Conservation (phyloP, 1,140 invertebrate genomes). For the Bathynomus jamesi region DNA sequence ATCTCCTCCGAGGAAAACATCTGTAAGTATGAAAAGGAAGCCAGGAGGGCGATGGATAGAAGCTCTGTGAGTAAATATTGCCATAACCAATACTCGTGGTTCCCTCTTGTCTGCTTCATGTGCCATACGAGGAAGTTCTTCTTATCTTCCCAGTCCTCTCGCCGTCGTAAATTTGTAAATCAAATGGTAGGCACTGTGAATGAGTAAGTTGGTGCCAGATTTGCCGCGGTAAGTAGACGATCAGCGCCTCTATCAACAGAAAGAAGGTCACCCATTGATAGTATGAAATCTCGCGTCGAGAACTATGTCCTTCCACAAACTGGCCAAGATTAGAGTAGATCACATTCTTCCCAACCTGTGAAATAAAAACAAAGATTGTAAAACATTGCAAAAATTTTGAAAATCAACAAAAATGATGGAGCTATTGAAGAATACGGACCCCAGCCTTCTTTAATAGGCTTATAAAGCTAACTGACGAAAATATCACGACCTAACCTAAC, state of each 20-base stretch:
- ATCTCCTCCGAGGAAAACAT: slow-evolving; percentile 37
- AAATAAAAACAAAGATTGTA: too few species aligned
- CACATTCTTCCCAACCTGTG: slow-evolving; percentile 37
- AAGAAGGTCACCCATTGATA: slow-evolving; percentile 38
- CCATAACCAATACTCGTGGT: slow-evolving; percentile 38
- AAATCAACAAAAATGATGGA: too few species aligned
- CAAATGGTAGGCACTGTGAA: slow-evolving; percentile 36
- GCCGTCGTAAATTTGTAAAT: slow-evolving; percentile 35
- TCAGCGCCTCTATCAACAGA: slow-evolving; percentile 34
- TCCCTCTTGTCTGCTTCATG: slow-evolving; percentile 36
- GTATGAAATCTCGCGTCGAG: slow-evolving; percentile 35
- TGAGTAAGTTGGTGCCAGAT: slow-evolving; percentile 37
- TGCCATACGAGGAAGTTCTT: slow-evolving; percentile 38
- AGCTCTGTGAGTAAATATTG: slow-evolving; percentile 34
- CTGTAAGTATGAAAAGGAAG: slow-evolving; percentile 36
- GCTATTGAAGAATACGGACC: too few species aligned
- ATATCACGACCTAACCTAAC: too few species aligned
- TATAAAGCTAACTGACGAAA: too few species aligned
- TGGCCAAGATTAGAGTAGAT: slow-evolving; percentile 37
- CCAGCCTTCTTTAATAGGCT: too few species aligned
- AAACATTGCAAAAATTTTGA: too few species aligned
- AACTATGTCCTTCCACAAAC: slow-evolving; percentile 35
- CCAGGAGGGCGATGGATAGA: slow-evolving; percentile 30
- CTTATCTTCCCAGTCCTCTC: slow-evolving; percentile 37
- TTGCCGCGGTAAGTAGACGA: slow-evolving; percentile 34